Evolutionary conservation across 2,888 invertebrate species (phyloP).

Genomic region (Agrypnus murinus): DNA sequence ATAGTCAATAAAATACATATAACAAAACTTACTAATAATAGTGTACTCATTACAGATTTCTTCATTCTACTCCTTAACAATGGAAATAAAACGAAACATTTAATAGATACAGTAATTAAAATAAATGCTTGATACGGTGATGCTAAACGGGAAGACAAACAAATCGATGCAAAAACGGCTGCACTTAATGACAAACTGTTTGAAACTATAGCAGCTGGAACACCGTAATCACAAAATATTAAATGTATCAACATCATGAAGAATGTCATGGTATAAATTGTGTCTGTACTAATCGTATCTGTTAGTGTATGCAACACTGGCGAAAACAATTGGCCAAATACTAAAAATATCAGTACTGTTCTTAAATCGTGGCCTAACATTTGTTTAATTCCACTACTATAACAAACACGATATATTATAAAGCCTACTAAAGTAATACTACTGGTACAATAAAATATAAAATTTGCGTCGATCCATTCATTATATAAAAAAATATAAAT

Average conservation of each 20-base stretch:
- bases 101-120: conserved; percentile 90
- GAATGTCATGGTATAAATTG: conserved; percentile 94
- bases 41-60: conserved; percentile 73
- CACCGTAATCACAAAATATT: conserved; percentile 94
- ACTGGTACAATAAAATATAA: conserved; percentile 76
- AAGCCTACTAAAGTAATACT: conserved; percentile 78
- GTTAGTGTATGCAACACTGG: conserved; percentile 96
- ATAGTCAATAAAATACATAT: conserved; percentile 74
- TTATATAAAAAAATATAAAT: conserved; percentile 84
- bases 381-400: conserved; percentile 56
- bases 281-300: conserved; percentile 97
- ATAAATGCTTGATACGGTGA: conserved; percentile 92
- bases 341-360: conserved; percentile 86
- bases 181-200: conserved; percentile 95
- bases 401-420: conserved; percentile 72
- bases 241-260: conserved; percentile 92
- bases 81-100: conserved; percentile 92
- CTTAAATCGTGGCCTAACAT: conserved; percentile 78
- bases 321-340: conserved; percentile 91
- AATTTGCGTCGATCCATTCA: conserved; percentile 78
- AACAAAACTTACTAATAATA: conserved; percentile 74
- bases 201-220: conserved; percentile 90
- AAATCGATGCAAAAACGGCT: conserved; percentile 95
- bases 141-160: conserved; percentile 92
- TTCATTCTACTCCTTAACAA: conserved; percentile 80